Base-by-base conservation (phyloP, 2,113 vertebrate genomes). In the Sigmodon hispidus region DNA sequence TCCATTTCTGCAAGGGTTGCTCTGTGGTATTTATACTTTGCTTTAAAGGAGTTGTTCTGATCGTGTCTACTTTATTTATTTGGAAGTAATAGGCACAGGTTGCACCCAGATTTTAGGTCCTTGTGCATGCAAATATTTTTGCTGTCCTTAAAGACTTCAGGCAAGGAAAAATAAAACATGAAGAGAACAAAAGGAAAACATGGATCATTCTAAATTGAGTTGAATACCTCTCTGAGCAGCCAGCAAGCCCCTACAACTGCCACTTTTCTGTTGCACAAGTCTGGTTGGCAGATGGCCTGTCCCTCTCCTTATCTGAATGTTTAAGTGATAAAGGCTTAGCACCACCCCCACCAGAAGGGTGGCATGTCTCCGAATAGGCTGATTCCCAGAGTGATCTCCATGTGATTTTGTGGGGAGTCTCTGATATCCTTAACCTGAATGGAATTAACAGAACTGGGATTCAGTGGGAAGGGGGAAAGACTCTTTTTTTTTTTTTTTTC, bases 51-150 rank as follows among this genome's bases (percentile, higher is more conserved):
- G 63, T 67, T 69, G 15, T 63, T 88, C 80, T 79, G 21, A 77
- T 55, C 21, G 5, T 55, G 45, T 55, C 72, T 87, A 1, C 72
- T 67, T 76, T 36, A 61, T 81, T 91, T 92, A 73, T 77, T 96
- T 85, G 52, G 52, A 96, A 95, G 59, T 36, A 79, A 7, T 67
- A 86, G 50, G 72, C 40, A 87, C 34, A 77, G 52, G 90, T 96
- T 81, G 93, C 89, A 48, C 91, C 88, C 69, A 90, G 5, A 52
- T 91, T 88, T 83, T 85, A 72, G 67, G 77, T 91, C 26, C 19
- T 57, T 75, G 61, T 43, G 3, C 84, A 65, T 69, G 22, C 76
- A 75, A 76, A 72, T 50, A 67, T 89, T 55, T 55, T 92, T 91
- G 31, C 52, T 76, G 93, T 70, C 34, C 48, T 89, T 80, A 84